Base-by-base conservation (phyloP, 2,888 invertebrate species). In the Oligia strigilis region DNA sequence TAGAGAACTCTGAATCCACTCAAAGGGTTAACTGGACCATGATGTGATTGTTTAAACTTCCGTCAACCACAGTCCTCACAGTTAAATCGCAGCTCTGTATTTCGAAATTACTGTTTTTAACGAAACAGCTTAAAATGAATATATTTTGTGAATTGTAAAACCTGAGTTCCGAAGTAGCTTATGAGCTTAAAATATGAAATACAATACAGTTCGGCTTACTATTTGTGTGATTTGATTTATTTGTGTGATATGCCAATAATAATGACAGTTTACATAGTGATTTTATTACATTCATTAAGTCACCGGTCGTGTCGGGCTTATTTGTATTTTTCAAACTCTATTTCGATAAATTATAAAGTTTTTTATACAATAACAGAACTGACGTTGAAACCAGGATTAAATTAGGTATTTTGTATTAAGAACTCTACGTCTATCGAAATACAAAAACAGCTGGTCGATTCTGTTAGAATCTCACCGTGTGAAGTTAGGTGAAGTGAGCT, bases 61-160 rank as follows among this genome's bases (percentile, higher is more conserved):
- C n/a, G 46, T 40, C 5, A 66, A 46, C n/a, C 55, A n/a, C 64
- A 78, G 46, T 43, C 46, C 8, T 40, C 46, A 55, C 62, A 70
- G 52, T 36, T 55, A n/a, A 80, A 70, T 80, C n/a, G 52, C 17
- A 14, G 71, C 64, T 64, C 46, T 19, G n/a, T 14, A 65, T 40
- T 79, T 19, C n/a, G 11, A 36, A 40, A 70, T 40, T 23, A 46
- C 19, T 36, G n/a, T 55, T 64, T 70, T 55, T 36, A 78, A 70
- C 46, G 14, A 62, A 70, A 64, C 46, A 64, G 23, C 17, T 66
- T 58, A 40, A 19, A 66, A 62, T 67, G 52, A 79, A 79, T 78
- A 60, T 52, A 78, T 17, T 79, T 78, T 67, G 1, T 67, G 23
- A 49, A 78, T 67, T 66, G n/a, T 66, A 6, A 65, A 58, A 9